phyloP scores from a whole-genome alignment of 1,140 invertebrate species.

The Drosophila tani region DNA sequence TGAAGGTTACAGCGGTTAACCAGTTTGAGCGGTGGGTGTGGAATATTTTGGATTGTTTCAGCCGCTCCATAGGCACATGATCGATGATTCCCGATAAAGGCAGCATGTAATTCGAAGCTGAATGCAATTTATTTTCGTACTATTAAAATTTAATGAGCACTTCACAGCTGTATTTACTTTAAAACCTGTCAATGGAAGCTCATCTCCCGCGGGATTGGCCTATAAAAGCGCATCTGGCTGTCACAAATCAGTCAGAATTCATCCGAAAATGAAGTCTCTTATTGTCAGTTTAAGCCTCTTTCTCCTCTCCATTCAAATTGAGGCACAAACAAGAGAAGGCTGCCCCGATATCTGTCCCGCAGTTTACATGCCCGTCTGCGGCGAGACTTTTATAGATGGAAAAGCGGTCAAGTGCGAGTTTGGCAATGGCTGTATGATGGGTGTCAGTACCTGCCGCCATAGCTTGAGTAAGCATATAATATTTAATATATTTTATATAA shows the following conservation, averaged over 20 bases:
- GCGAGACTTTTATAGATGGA: neutral
- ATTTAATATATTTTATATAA: no score
- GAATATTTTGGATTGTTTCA: slow-evolving; percentile 21
- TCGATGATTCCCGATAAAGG: slow-evolving; percentile 14
- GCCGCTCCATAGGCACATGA: slow-evolving; percentile 14
- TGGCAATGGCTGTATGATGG: slow-evolving; percentile 21
- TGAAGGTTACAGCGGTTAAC: slow-evolving; percentile 40
- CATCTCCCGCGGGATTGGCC: neutral
- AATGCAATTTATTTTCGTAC: neutral
- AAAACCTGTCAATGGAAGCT: neutral
- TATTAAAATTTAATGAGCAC: neutral
- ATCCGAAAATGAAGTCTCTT: slow-evolving; percentile 16
- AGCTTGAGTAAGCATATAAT: slow-evolving; percentile 32
- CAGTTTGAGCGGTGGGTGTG: slow-evolving; percentile 41
- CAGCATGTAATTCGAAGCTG: slow-evolving; percentile 4
- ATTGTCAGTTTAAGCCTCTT: neutral
- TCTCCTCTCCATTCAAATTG: neutral
- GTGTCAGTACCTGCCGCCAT: slow-evolving; percentile 8
- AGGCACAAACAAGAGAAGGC: neutral
- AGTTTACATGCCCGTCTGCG: slow-evolving; percentile 33
- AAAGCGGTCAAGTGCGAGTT: slow-evolving; percentile 23
- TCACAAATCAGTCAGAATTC: slow-evolving; percentile 10
- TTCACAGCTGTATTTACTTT: slow-evolving; percentile 24
- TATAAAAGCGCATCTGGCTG: slow-evolving; percentile 23
- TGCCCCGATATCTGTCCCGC: slow-evolving; percentile 22